Evolutionary conservation across 2,113 vertebrate species (phyloP).

Genomic region (Rhegmatorhina hoffmannsi): DNA sequence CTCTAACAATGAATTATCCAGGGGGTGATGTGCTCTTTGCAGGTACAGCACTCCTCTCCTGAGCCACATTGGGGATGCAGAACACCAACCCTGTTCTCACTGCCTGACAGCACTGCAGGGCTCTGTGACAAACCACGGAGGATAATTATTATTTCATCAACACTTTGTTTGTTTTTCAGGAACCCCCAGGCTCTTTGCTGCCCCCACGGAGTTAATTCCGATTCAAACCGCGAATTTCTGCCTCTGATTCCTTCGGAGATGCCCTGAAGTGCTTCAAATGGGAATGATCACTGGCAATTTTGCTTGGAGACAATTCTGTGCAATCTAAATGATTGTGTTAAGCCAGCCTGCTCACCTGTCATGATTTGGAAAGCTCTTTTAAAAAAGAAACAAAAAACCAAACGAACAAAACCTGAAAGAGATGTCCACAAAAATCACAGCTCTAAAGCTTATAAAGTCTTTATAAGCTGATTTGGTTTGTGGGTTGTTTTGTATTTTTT

Average conservation of each 20-base stretch:
- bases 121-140: neutral
- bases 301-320: neutral
- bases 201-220: neutral
- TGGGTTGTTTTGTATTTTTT: neutral
- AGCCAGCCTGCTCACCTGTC: neutral
- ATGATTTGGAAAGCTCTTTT: neutral
- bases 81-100: neutral
- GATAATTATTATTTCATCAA: neutral
- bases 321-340: slow-evolving; percentile 23
- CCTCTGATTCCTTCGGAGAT: neutral
- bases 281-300: neutral
- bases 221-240: neutral
- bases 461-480: neutral
- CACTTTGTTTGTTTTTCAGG: neutral
- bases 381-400: neutral
- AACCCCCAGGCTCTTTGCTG: neutral
- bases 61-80: neutral
- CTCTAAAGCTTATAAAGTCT: neutral
- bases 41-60: neutral
- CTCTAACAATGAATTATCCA: neutral
- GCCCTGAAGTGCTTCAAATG: neutral
- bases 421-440: neutral
- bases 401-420: neutral
- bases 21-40: neutral
- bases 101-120: neutral